Base-by-base conservation (phyloP, 2,888 invertebrate genomes). In the Cosmia trapezina region DNA sequence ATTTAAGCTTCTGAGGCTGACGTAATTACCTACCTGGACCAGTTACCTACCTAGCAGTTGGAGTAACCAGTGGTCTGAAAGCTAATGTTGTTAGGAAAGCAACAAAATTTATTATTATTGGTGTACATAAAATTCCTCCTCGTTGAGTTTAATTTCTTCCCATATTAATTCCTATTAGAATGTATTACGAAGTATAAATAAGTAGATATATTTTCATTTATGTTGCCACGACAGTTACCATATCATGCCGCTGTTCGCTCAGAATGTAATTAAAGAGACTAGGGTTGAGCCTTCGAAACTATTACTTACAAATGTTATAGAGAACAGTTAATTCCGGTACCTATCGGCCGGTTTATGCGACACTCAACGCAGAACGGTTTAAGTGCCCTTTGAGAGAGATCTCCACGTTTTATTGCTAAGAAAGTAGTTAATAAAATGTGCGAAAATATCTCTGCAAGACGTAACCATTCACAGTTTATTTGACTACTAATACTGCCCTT, bases 271-370 rank as follows among this genome's bases (percentile, higher is more conserved):
- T 79, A 85, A 70, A 80, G 57, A 64, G 77, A 79, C 73, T 70
- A 41, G 83, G 76, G 72, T 51, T 65, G 70, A 70, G 71, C 61
- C 79, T 80, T 71, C 74, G 74, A 84, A 87, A 86, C 84, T 84
- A 84, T 86, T 85, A 86, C 81, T 78, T 81, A 86, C 86, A 86
- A 87, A 84, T 84, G 80, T 80, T 86, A 83, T 85, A 85, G 76
- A 81, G 87, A 88, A 87, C 83, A 86, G 86, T 91, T 90, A 89
- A 88, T 90, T 87, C 86, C 83, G 81, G 81, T 85, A 84, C 84
- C 82, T 88, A 89, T 90, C 83, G 81, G 86, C 78, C 81, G 81
- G 88, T 90, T 89, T 90, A 90, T 86, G 87, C 73, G 87, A 87
- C 89, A 89, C 90, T 92, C 88, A 85, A 88, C 85, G 79, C 78